A percentile compares a stretch with the other conserved stretches of the same genome.
Evolutionary conservation across 2,888 invertebrate species (phyloP).

Genomic region (Hirtodrosophila duncani): DNA sequence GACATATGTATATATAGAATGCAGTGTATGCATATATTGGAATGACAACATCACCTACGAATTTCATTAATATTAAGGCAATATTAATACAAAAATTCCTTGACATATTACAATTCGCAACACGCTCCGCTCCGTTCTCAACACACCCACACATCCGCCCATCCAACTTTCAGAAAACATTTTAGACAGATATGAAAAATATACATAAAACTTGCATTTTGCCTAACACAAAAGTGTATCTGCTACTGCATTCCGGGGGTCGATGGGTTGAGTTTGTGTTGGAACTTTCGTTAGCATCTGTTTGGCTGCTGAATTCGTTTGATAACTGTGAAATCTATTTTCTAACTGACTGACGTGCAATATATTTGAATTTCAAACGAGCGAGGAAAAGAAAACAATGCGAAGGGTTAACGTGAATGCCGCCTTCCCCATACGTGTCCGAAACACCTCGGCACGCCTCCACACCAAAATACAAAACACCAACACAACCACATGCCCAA

Average conservation of each 20-base stretch:
- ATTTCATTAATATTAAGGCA: no score
- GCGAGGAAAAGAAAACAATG: constrained; percentile 13
- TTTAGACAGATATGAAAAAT: background rate
- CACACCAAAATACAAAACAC: background rate
- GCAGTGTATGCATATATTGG: no score
- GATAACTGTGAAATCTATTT: constrained; percentile 66
- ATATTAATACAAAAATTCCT: no score
- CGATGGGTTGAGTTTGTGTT: no score
- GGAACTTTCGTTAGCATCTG: constrained; percentile 48
- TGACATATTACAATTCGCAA: no score
- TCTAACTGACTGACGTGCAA: constrained; percentile 66
- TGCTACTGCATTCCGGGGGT: no score
- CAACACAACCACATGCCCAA: constrained; percentile 49
- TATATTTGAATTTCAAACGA: constrained; percentile 45
- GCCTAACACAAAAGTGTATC: background rate
- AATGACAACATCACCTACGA: no score
- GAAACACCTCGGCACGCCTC: constrained; percentile 19
- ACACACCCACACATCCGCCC: no score
- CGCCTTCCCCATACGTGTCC: no score
- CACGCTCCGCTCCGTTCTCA: no score
- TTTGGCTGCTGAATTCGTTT: constrained; percentile 38
- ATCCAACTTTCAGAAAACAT: no score
- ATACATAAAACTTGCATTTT: background rate
- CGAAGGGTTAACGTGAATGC: constrained; percentile 13
- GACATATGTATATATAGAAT: no score